Base-by-base conservation (phyloP, 1,140 invertebrate species). In the Eciton burchellii region DNA sequence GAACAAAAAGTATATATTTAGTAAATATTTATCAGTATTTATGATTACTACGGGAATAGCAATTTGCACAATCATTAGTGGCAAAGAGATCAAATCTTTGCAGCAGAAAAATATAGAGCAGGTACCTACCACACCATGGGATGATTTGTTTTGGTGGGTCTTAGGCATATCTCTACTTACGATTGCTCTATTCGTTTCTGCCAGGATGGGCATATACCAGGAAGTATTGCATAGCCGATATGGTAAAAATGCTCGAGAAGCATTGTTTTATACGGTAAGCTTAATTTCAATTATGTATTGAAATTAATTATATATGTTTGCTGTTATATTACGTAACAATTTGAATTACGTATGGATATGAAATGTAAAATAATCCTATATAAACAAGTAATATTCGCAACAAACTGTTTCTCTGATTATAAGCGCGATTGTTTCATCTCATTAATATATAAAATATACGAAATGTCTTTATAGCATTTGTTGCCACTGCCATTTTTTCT, bases 141-240 rank as follows among this genome's bases (percentile, higher is more conserved):
- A 95, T 84, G 94, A 96, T 89, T 96, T 97, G 87, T 96, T 98
- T 77, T 98, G 97, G 97, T 98, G 97, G 97, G 92, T 95, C 77
- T 90, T 97, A 56, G 97, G 99, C 19, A 98, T 99, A 83, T 92
- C 94, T 0, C 95, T 99, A 85, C 94, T 99, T 12, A 98, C 97
- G 0, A 95, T 97, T 82, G 98, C 98, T 0, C 93, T 99, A 45
- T 97, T 99, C 83, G 95, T 99, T 74, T 99, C 99, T 0, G 98
- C 99, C 6, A 95, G 97, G 81, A 98, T 99, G 97, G 99, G 99
- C 2, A 98, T 99, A 82, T 99, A 97, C 92, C 99, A 99, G 94
- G 99, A 99, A 94, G 95, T 95, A 9, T 93, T 99, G 4, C 98
- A 98, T 91, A 94, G 94, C 79, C 96, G 96, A 76, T 97, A 97